Conservation (phyloP, 2,113 vertebrate species). For the Trichomycterus rosablanca region DNA sequence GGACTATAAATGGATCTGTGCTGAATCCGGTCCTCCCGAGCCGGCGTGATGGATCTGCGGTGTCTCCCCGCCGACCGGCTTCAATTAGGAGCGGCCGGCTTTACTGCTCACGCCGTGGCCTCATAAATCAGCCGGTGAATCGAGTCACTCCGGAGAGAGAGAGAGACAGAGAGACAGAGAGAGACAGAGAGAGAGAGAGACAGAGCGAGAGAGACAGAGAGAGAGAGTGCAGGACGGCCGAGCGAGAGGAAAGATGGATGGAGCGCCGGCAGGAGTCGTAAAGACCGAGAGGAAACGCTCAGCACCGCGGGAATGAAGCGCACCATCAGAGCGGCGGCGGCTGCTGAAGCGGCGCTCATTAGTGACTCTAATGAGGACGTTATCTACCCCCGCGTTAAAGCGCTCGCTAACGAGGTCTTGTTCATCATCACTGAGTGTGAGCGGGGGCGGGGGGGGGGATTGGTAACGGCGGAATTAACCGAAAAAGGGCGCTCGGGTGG, state of each 20-base stretch:
- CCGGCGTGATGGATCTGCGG: constrained; percentile 32
- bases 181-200: constrained; percentile 51
- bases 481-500: too few relatives aligned
- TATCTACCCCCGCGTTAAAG: constrained; percentile 69
- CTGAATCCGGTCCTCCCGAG: not conserved
- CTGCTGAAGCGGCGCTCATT: constrained; percentile 69
- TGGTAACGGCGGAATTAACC: too few relatives aligned
- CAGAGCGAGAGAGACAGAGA: not conserved
- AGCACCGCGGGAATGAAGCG: constrained; percentile 42
- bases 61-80: constrained; percentile 27
- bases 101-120: constrained; percentile 21
- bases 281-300: not conserved
- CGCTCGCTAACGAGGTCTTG: constrained; percentile 68
- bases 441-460: too few relatives aligned
- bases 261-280: constrained; percentile 3
- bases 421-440: constrained; percentile 69
- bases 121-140: constrained; percentile 37
- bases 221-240: too few relatives aligned
- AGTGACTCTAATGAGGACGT: constrained; percentile 68
- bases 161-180: constrained; percentile 10
- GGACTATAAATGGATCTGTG: not conserved
- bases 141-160: constrained; percentile 16
- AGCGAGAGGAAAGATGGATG: constrained; percentile 13
- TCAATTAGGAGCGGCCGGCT: constrained; percentile 41
- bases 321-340: constrained; percentile 52